Evolutionary conservation across 2,113 vertebrate species (phyloP), one percentile per base, ranked within the genome.

Genomic region (Erpornis zantholeuca): DNA sequence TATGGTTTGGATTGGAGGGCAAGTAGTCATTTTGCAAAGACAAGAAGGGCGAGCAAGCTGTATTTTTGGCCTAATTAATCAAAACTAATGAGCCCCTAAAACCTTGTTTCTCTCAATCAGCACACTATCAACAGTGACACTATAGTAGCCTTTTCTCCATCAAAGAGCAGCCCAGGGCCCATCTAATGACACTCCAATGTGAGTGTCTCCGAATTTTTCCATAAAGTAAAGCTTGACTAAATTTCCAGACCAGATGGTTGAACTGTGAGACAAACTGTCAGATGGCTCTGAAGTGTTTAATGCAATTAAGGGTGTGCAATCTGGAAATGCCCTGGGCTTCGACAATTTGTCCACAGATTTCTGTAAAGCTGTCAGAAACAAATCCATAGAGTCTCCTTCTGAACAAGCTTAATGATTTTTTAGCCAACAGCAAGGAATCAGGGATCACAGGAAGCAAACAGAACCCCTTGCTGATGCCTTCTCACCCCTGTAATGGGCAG

Each of bases 21-120:
- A 68, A 86, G n/a, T 57, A 68, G 44, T 60, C 50, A 64, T 88
- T 83, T 87, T 92, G 80, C 15, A 18, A 77, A 66, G 47, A 86
- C 44, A 76, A 68, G 77, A 53, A 72, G 56, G 44, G 44, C 59
- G 84, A 82, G 63, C 63, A 80, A 92, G 24, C 27, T 76, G 19
- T 35, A 85, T 83, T 90, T 90, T 86, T 86, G 90, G 71, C 53
- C 45, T 77, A 40, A 94, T 94, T 94, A 93, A 97, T 96, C 92
- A 92, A 94, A 93, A 85, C 80, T 87, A 96, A 96, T 94, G 95
- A 96, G 82, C 50, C 70, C 54, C 78, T 91, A 77, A 80, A 73
- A 83, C 85, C 83, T 81, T 78, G 82, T 60, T 86, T 86, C 82
- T 90, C 92, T 76, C 82, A 86, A 61, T 90, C 82, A 78, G 60